Base-by-base conservation (phyloP, 2,113 vertebrate genomes). In the Ammodytes dubius region DNA sequence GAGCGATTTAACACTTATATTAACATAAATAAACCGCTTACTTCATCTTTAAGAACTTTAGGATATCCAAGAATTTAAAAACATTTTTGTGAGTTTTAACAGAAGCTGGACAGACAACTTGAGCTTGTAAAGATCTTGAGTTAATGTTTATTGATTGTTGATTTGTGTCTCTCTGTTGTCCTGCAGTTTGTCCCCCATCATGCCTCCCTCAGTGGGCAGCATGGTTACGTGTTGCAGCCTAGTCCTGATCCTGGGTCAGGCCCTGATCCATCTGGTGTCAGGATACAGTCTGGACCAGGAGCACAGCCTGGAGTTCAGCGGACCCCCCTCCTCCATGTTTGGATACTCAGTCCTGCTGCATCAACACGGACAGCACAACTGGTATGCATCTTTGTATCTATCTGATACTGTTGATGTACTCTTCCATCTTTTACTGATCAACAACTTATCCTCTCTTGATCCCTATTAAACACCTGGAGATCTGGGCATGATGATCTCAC, bases 331-430 rank as follows among this genome's bases (percentile, higher is more conserved):
- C 68, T 96, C 97, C 19, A 64, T 97, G 52, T 99, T 99, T 67
- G 98, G 98, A 17, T 99, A 97, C 87, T 98, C 98, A 0, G 97
- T 99, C 40, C 89, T 97, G 64, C 91, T 99, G 86, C 97, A 99
- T 89, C 63, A 93, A n/a, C 91, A 96, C 58, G 89, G 86, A 71
- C 17, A 74, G 7, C 87, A 95, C 14, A 92, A 91, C n/a, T 98
- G 97, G 98, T 99, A 87, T 79, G 88, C 0, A 85, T 61, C n/a
- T 7, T 3, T 15, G 9, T 74, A 2, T 65, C 53, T 7, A 69
- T 46, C 27, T 58, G 2, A 50, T 65, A 60, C 40, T 74, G 12
- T 46, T 61, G 6, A 60, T 35, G 19, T 15, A 10, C 0, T 40
- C 2, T 50, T 70, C 3, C 39, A 37, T 19, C 4, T 43, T 2